Base-by-base conservation (phyloP, 2,797 vertebrate species). In the Muscicapa striata region DNA sequence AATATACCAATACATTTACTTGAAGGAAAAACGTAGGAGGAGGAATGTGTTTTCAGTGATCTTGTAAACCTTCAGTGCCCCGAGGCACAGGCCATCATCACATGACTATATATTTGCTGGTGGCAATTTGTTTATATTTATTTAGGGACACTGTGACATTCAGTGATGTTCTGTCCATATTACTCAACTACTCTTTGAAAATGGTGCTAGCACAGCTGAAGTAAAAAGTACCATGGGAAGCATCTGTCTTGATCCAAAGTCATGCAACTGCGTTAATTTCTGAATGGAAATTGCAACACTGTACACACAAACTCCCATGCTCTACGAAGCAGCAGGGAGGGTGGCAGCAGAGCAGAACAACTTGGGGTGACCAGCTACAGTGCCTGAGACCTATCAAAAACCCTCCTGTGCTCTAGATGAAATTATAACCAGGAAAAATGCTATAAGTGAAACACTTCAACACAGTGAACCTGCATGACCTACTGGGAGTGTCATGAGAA, bases 401-500 rank as follows among this genome's bases (percentile, higher is more conserved):
- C 22, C 67, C 14, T 84, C 20, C 36, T 74, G 29, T 26, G 21
- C 36, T 88, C 34, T 66, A 64, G 12, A 76, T 52, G 18, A 70
- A 79, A 46, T n/a, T 23, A 38, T 20, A 43, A 57, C 11, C 9
- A n/a, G 11, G 32, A 49, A 59, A 36, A 67, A 32, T 41, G 30
- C 27, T 79, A 0, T 40, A 34, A 78, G 23, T 54, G 64, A 86
- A 75, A 34, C 11, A 22, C 22, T 30, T 11, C 30, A 46, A 48
- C 32, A n/a, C 11, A 46, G 34, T 36, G 41, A 87, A 74, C 38
- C n/a, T 61, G 19, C 13, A 34, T 66, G 85, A 82, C 32, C 55
- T 89, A 32, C 40, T 46, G 74, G 59, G 67, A 86, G 70, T 59
- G 77, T 90, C 77, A 36, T 58, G 81, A 79, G 84, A 95, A 90